Conservation (phyloP, 2,113 vertebrate species). For the Nothobranchius kuhntae region DNA sequence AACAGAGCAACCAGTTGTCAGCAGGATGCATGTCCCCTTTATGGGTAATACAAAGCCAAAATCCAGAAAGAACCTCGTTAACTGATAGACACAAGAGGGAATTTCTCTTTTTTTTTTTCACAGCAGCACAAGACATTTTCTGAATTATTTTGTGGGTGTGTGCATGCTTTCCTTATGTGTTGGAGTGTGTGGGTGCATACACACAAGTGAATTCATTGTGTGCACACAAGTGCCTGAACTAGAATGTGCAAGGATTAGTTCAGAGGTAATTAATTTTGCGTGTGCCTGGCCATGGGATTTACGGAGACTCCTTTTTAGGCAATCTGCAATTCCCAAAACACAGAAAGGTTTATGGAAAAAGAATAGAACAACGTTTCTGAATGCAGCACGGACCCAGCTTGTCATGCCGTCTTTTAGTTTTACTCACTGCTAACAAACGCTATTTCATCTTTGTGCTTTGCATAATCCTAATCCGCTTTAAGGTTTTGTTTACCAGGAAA, state of each 20-base stretch:
- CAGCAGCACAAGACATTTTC: conserved; percentile 40
- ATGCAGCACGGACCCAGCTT: background rate
- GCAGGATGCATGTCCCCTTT: conserved; percentile 37
- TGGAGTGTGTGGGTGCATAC: conserved; percentile 7
- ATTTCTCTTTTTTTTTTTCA: conserved; percentile 38
- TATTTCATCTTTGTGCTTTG: conserved; percentile 20
- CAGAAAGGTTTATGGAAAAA: background rate
- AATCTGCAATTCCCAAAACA: background rate
- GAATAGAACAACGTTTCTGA: conserved; percentile 9
- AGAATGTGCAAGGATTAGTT: conserved; percentile 22
- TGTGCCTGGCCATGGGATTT: background rate
- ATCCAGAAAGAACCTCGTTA: conserved; percentile 41
- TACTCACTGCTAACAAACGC: conserved; percentile 23
- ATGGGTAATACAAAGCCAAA: conserved; percentile 55
- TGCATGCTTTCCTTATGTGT: background rate
- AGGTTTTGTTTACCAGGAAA: conserved; percentile 44
- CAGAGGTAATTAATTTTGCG: conserved; percentile 8
- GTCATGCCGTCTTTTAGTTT: conserved; percentile 3
- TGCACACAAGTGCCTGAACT: background rate
- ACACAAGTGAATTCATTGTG: background rate
- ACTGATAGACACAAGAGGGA: conserved; percentile 50
- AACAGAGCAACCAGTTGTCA: conserved; percentile 48
- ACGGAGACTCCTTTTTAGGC: background rate
- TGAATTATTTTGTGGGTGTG: conserved; percentile 11
- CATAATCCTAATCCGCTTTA: conserved; percentile 48